A percentile compares a stretch with the other conserved stretches of the same genome.
phyloP scores from a whole-genome alignment of 2,113 vertebrate species.

The Lethenteron reissneri region DNA sequence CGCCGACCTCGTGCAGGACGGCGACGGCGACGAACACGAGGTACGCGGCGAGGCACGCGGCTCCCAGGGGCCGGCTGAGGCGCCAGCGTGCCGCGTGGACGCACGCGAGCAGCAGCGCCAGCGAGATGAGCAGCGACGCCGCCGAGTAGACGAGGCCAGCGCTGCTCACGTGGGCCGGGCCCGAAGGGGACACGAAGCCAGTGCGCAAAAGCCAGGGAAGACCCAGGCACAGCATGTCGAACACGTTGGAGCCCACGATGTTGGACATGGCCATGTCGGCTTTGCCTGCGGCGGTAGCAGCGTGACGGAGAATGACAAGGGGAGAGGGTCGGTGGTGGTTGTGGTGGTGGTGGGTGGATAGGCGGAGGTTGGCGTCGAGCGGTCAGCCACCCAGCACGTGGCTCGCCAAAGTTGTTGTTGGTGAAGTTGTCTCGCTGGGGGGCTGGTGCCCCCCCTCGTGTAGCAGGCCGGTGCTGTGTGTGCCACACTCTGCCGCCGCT shows the following conservation, averaged over 20 bases:
- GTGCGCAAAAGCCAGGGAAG: conserved; percentile 87
- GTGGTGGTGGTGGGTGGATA: too few relatives aligned
- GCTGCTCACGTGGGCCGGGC: conserved; percentile 62
- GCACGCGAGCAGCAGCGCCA: conserved; percentile 51
- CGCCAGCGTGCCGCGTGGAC: conserved; percentile 72
- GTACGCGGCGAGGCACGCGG: conserved; percentile 45
- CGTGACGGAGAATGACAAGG: background rate
- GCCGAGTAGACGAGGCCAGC: conserved; percentile 52
- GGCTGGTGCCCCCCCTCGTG: too few relatives aligned
- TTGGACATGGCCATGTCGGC: conserved; percentile 97
- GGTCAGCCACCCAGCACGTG: too few relatives aligned
- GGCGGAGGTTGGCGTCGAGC: too few relatives aligned
- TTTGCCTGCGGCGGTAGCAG: conserved; percentile 37
- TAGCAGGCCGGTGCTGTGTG: too few relatives aligned
- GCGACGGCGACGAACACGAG: conserved; percentile 46
- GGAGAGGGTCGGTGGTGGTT: background rate
- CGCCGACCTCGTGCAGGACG: conserved; percentile 71
- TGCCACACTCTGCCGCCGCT: too few relatives aligned
- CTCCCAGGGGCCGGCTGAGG: conserved; percentile 62
- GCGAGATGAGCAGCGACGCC: conserved; percentile 51
- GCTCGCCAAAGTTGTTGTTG: too few relatives aligned
- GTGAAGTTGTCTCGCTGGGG: too few relatives aligned
- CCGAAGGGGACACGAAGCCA: conserved; percentile 39
- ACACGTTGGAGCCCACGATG: conserved; percentile 87
- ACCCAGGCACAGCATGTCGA: conserved; percentile 81